Conservation (phyloP, 2,797 vertebrate genomes). For the Mastacembelus armatus region DNA sequence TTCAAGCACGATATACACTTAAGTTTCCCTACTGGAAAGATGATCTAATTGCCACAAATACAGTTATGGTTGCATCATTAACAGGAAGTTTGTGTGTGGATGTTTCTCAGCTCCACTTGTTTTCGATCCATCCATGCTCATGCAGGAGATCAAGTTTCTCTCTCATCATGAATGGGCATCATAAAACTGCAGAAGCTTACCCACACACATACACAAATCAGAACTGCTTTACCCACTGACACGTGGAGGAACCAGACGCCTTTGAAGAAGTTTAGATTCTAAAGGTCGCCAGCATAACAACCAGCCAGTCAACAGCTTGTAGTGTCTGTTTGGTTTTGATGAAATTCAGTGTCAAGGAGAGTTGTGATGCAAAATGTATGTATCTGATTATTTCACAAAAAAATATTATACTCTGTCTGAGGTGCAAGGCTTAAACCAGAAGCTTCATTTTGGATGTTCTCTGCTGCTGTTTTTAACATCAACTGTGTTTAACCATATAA, state of each 20-base stretch:
- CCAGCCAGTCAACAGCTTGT: not conserved
- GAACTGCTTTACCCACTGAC: slow-evolving; percentile 1
- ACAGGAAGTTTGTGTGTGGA: not conserved
- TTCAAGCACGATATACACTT: slow-evolving; percentile 55
- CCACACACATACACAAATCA: not conserved
- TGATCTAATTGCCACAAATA: slow-evolving; percentile 49
- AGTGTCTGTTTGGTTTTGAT: not conserved
- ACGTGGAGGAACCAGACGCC: not conserved
- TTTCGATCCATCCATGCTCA: not conserved
- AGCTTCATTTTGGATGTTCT: too few relatives aligned
- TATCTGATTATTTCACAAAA: not conserved
- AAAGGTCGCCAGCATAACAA: not conserved
- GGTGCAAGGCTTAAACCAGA: too few relatives aligned
- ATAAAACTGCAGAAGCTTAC: not conserved
- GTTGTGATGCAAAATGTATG: too few relatives aligned
- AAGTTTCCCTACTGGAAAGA: slow-evolving; percentile 41
- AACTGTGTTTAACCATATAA: too few relatives aligned
- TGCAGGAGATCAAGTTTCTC: slow-evolving; percentile 7
- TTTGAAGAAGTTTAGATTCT: slow-evolving; percentile 1
- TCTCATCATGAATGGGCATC: slow-evolving; percentile 6
- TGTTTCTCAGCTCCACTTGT: slow-evolving; percentile 12
- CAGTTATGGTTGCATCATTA: slow-evolving; percentile 26
- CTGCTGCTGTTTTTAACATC: too few relatives aligned
- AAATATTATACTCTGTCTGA: too few relatives aligned
- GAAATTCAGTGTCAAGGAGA: too few relatives aligned